phyloP scores from a whole-genome alignment of 1,140 invertebrate genomes.

The Marisa cornuarietis region DNA sequence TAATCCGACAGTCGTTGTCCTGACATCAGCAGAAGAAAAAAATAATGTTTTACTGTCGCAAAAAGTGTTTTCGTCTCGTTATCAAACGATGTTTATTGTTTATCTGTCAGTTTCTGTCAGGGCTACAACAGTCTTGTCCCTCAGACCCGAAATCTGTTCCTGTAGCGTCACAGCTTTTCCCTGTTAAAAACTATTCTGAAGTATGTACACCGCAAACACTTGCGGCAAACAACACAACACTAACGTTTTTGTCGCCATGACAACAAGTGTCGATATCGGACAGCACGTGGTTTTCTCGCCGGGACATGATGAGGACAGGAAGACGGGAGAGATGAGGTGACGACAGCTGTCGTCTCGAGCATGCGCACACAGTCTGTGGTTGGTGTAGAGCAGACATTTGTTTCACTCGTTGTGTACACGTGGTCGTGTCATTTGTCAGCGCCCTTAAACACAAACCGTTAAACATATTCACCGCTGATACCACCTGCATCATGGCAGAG shows the following conservation, averaged over 20 bases:
- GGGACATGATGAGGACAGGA: too few species aligned
- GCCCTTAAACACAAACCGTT: not conserved
- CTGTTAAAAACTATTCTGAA: not conserved
- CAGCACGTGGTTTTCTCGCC: too few species aligned
- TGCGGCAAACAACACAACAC: too few species aligned
- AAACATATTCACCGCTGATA: not conserved
- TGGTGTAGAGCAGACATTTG: not conserved
- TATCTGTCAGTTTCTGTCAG: not conserved
- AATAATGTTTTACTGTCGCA: not conserved
- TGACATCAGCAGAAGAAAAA: constrained; percentile 30
- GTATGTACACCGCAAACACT: not conserved
- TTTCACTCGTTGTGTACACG: not conserved
- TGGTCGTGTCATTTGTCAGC: not conserved
- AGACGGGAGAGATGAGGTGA: too few species aligned
- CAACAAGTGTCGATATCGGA: too few species aligned
- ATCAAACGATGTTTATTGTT: not conserved
- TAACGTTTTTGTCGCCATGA: too few species aligned
- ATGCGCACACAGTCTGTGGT: not conserved
- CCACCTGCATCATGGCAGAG: not conserved
- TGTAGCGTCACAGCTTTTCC: not conserved
- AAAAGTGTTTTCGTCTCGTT: not conserved
- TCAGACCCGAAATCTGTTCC: not conserved
- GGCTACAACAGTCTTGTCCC: too few species aligned
- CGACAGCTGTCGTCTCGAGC: not conserved
- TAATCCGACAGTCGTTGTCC: constrained; percentile 91